Evolutionary conservation across 2,888 invertebrate genomes (phyloP).

Genomic region (Sarcophaga carnaria): DNA sequence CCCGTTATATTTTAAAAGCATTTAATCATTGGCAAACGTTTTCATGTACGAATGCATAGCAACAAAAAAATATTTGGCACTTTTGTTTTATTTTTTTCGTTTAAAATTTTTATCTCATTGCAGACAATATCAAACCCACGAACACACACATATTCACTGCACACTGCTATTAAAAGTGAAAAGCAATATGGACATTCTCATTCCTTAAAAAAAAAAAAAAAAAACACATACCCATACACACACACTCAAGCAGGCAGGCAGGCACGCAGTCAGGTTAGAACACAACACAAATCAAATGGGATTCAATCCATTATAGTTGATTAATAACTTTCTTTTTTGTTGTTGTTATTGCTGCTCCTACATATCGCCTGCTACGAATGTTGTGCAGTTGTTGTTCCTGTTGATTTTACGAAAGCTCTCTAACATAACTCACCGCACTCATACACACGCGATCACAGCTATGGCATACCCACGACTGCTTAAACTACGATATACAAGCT

Average conservation of each 20-base stretch:
- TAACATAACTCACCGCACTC: neutral
- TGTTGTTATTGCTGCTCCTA: constrained; percentile 12
- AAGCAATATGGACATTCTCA: no score
- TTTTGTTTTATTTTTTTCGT: constrained; percentile 6
- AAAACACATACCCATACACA: neutral
- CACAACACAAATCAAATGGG: constrained; percentile 19
- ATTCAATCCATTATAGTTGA: constrained; percentile 56
- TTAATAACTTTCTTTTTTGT: constrained; percentile 55
- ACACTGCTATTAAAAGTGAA: no score
- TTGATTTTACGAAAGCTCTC: constrained; percentile 11
- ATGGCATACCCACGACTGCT: neutral
- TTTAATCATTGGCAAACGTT: constrained; percentile 18
- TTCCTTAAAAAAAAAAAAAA: neutral
- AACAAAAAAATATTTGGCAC: neutral
- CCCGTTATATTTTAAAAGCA: neutral
- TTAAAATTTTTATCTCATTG: constrained; percentile 24
- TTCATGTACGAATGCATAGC: neutral
- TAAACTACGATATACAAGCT: neutral
- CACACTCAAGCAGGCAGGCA: neutral
- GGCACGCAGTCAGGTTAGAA: neutral
- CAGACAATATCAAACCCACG: neutral
- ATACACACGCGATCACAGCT: constrained; percentile 1
- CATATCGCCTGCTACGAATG: neutral
- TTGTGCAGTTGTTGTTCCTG: neutral
- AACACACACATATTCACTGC: neutral